Evolutionary conservation across 2,888 invertebrate genomes (phyloP).

Genomic region (Macrophya annulata): DNA sequence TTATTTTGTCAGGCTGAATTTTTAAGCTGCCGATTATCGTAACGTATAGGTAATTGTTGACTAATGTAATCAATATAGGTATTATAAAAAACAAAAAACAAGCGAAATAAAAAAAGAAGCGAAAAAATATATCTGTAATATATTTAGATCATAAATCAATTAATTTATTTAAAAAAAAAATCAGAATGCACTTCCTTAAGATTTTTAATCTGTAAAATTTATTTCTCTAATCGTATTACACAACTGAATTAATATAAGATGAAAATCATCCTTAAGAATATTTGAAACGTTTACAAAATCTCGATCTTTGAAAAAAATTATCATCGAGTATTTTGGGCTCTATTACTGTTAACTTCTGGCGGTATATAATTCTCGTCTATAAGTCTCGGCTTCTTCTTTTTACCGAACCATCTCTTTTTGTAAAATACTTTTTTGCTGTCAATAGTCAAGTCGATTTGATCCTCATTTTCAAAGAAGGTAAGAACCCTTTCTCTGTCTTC

Average conservation of each 20-base stretch:
- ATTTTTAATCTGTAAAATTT: constrained; percentile 39
- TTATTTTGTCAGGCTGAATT: constrained; percentile 20
- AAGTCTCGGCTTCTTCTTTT: constrained; percentile 80
- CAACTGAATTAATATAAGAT: not conserved
- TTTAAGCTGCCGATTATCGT: constrained; percentile 29
- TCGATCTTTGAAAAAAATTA: not conserved
- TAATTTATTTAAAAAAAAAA: not conserved
- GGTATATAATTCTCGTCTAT: constrained; percentile 86
- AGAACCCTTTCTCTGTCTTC: constrained; percentile 83
- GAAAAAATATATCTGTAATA: constrained; percentile 22
- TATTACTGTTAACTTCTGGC: constrained; percentile 83
- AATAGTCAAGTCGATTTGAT: constrained; percentile 87
- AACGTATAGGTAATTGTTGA: constrained; percentile 50
- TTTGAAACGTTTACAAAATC: not conserved
- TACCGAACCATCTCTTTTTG: constrained; percentile 77
- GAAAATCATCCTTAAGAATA: not conserved
- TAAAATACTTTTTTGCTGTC: constrained; percentile 81
- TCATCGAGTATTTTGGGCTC: not conserved
- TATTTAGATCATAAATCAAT: not conserved
- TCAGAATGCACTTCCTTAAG: not conserved
- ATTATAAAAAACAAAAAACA: constrained; percentile 15
- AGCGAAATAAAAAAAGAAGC: not conserved
- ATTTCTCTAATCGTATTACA: constrained; percentile 39
- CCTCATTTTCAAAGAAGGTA: constrained; percentile 90
- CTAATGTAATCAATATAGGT: constrained; percentile 45